Base-by-base conservation (phyloP, 2,888 invertebrate species). In the Keiferia lycopersicella region DNA sequence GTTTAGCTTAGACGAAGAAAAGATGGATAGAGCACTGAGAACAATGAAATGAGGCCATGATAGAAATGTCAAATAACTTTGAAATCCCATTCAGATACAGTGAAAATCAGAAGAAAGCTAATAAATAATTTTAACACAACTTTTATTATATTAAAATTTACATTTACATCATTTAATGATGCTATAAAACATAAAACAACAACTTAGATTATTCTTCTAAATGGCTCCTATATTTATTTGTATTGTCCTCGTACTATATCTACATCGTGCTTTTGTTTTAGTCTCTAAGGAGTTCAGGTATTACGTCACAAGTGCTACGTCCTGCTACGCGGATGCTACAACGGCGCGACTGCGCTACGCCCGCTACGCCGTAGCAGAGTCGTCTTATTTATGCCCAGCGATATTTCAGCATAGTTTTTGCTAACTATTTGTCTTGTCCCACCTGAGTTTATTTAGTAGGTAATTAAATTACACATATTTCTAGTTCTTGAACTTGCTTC, bases 361-460 rank as follows among this genome's bases (percentile, higher is more conserved):
- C 80, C 63, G 73, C 74, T 76, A 77, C 76, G 73, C 69, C 80
- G 85, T 82, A 84, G 82, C 14, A 8, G 51, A 45, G 45, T 76
- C 80, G 73, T 78, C 78, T 82, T 86, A 85, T 87, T 87, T 86
- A 87, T 87, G 80, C 73, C 77, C 76, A 73, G 79, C 80, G 79
- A 84, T 83, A 84, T 82, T 82, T 83, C 81, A 78, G 74, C 77
- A 77, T 75, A 80, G 81, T 83, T 83, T 82, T 81, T 79, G 80
- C 77, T 74, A 73, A 76, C 64, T 69, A 78, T 80, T 78, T 78
- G 77, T 76, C 74, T 57, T 58, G 51, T 26, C 51, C 22, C 22
- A 61, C 64, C 56, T 62, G 63, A 61, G 50, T 63, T 63, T 66
- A 66, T 59, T 50, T 64, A 67, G 63, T 57, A 57, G 63, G 48